phyloP scores from a whole-genome alignment of 1,140 invertebrate genomes.

The Neodiprion lecontei region DNA sequence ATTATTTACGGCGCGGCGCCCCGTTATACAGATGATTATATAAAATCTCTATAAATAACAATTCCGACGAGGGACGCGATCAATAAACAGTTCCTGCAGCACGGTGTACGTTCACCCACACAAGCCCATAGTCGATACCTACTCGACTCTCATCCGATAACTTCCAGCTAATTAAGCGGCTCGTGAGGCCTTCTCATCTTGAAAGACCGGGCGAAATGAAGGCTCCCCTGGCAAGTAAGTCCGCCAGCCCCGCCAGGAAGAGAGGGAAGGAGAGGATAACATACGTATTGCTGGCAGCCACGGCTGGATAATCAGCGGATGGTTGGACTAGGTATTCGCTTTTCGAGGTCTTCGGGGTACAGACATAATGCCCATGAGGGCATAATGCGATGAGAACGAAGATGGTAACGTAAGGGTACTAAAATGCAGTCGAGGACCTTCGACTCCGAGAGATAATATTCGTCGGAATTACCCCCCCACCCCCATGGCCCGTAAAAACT shows the following conservation, averaged over 20 bases:
- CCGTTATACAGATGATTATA: not conserved
- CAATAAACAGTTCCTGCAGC: too few species aligned
- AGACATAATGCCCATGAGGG: too few species aligned
- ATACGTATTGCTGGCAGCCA: too few species aligned
- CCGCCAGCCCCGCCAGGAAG: not conserved
- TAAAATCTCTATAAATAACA: too few species aligned
- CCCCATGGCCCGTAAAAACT: not conserved
- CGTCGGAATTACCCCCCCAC: not conserved
- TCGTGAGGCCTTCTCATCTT: not conserved
- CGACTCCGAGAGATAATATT: not conserved
- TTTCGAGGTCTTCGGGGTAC: too few species aligned
- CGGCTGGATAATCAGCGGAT: too few species aligned
- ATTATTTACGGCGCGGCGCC: too few species aligned
- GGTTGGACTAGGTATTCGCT: too few species aligned
- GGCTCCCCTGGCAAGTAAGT: not conserved
- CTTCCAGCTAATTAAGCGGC: slow-evolving; percentile 7
- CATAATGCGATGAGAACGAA: too few species aligned
- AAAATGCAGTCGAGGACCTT: not conserved
- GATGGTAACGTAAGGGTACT: not conserved
- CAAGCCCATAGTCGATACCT: not conserved
- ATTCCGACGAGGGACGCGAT: too few species aligned
- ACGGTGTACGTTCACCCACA: too few species aligned
- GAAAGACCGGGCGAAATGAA: not conserved
- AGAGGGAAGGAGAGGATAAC: not conserved
- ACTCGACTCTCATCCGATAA: not conserved